A percentile compares a stretch with the other conserved stretches of the same genome.
Evolutionary conservation across 2,113 vertebrate species (phyloP).

Genomic region (Trochalopteron elliotii): DNA sequence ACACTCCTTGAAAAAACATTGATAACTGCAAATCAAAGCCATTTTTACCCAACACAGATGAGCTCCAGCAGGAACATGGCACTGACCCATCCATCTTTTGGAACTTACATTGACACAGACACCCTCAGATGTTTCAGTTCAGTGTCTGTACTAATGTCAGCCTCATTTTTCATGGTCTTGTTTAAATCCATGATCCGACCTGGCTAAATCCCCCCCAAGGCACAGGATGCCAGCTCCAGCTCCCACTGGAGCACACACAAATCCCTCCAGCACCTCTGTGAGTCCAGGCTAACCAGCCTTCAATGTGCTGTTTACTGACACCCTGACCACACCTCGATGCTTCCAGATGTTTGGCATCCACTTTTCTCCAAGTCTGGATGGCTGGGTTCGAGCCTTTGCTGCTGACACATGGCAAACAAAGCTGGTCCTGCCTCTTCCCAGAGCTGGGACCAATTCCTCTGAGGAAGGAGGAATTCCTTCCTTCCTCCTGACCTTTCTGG

Average conservation of each 20-base stretch:
- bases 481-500: background rate
- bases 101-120: background rate
- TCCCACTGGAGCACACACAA: accelerated
- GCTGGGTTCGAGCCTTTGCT: background rate
- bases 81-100: no score
- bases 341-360: background rate
- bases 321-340: background rate
- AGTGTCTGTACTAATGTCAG: background rate
- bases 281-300: background rate
- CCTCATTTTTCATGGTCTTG: background rate
- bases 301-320: accelerated
- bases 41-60: background rate
- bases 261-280: background rate
- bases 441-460: background rate
- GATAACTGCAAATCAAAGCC: background rate
- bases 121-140: background rate
- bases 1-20: background rate
- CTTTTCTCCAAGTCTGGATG: background rate
- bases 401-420: background rate
- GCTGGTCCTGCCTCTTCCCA: background rate
- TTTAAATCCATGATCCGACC: background rate
- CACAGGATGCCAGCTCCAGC: background rate
- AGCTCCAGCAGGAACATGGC: background rate
- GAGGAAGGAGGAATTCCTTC: no score
- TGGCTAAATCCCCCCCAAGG: background rate